phyloP scores from a whole-genome alignment of 2,797 vertebrate species.

The Arctocebus calabarensis region DNA sequence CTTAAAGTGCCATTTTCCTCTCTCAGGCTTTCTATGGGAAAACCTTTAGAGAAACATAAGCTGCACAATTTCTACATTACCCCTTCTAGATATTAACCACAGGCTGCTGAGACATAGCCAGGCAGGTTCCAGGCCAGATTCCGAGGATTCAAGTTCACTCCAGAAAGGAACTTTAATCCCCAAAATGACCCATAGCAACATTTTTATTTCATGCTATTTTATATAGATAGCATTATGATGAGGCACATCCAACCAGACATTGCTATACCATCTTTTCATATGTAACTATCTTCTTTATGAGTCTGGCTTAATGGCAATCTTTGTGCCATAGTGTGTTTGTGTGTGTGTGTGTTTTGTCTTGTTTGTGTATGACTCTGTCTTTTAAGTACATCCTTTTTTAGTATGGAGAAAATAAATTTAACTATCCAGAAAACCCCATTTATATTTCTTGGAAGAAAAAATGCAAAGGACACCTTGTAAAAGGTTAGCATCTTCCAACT shows the following conservation, averaged over 20 bases:
- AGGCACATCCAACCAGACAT: background rate
- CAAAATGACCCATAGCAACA: background rate
- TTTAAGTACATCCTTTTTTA: background rate
- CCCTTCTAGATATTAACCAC: constrained; percentile 69
- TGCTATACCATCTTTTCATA: background rate
- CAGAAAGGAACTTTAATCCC: background rate
- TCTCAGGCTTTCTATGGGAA: constrained; percentile 72
- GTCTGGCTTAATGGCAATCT: background rate
- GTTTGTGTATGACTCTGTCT: background rate
- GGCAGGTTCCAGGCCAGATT: constrained; percentile 14
- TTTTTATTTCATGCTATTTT: background rate
- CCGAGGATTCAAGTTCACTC: constrained; percentile 31
- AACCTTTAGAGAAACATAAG: constrained; percentile 74
- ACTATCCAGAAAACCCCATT: background rate
- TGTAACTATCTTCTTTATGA: background rate
- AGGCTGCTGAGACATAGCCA: constrained; percentile 55
- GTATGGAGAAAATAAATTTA: background rate
- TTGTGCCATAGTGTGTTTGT: background rate
- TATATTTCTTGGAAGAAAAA: background rate
- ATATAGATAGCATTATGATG: background rate
- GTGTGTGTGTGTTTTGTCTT: background rate
- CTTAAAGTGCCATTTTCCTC: constrained; percentile 69
- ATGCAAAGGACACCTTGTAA: background rate
- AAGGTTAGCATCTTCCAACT: background rate
- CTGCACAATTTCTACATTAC: constrained; percentile 70